Evolutionary conservation across 2,113 vertebrate genomes (phyloP).

Genomic region (Rhombomys opimus): DNA sequence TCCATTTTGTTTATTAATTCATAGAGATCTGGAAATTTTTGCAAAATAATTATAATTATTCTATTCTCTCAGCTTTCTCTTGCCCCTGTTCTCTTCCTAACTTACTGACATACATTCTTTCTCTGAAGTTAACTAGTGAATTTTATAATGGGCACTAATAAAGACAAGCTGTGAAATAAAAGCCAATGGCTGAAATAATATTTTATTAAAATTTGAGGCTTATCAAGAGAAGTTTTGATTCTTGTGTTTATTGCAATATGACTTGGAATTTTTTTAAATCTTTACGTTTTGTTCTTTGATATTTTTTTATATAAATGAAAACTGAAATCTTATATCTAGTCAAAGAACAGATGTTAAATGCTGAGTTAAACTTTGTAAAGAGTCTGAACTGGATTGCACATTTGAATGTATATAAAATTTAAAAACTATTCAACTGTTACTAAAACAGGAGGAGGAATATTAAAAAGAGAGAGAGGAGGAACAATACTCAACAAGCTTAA

Average conservation of each 20-base stretch:
- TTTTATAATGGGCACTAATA: background rate
- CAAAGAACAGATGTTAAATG: background rate
- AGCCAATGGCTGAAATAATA: background rate
- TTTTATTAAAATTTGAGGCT: background rate
- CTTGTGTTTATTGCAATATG: background rate
- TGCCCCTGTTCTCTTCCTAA: background rate
- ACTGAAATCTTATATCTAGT: background rate
- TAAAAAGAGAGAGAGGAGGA: background rate
- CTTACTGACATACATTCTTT: background rate
- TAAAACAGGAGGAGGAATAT: background rate
- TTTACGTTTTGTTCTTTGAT: background rate
- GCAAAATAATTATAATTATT: background rate
- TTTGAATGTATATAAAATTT: background rate
- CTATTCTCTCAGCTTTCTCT: background rate
- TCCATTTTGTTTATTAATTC: background rate
- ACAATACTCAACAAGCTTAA: background rate
- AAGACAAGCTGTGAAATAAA: background rate
- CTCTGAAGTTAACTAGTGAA: background rate
- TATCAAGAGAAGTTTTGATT: background rate
- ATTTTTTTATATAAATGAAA: background rate
- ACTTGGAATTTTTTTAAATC: background rate
- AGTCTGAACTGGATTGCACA: background rate
- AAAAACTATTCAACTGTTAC: background rate
- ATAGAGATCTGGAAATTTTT: background rate
- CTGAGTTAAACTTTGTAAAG: background rate